A percentile compares a stretch with the other conserved stretches of the same genome.
Evolutionary conservation across 2,113 vertebrate species (phyloP).

Genomic region (Eulemur rufifrons): DNA sequence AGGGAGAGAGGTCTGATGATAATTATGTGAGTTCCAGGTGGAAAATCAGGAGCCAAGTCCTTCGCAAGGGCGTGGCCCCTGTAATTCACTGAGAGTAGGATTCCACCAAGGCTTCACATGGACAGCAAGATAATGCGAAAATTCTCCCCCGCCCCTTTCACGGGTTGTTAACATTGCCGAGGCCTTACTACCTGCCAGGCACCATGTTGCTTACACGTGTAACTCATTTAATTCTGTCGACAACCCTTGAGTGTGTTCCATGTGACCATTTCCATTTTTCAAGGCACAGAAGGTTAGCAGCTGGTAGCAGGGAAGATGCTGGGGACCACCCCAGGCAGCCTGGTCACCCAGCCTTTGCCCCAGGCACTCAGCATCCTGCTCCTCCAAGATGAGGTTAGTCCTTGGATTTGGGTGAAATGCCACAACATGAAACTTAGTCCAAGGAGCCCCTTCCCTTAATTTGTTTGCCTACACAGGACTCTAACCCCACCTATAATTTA

Average conservation of each 20-base stretch:
- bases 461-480: background rate
- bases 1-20: background rate
- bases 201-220: background rate
- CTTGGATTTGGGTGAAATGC: background rate
- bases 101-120: background rate
- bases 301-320: fast-evolving
- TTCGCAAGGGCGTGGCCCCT: background rate
- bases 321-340: background rate
- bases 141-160: background rate
- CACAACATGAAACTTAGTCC: background rate
- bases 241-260: background rate
- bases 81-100: background rate
- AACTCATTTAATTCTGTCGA: background rate
- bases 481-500: background rate
- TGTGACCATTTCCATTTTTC: background rate
- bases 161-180: background rate
- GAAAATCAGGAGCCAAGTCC: background rate
- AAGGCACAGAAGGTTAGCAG: background rate
- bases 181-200: background rate
- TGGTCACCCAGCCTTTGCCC: too few species aligned
- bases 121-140: background rate
- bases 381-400: background rate
- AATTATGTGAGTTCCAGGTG: background rate
- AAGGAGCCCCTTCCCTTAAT: background rate
- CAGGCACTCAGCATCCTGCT: background rate